Evolutionary conservation across 2,888 invertebrate species (phyloP), one percentile per base, ranked within the genome.

Genomic region (Metallyticus violacea): DNA sequence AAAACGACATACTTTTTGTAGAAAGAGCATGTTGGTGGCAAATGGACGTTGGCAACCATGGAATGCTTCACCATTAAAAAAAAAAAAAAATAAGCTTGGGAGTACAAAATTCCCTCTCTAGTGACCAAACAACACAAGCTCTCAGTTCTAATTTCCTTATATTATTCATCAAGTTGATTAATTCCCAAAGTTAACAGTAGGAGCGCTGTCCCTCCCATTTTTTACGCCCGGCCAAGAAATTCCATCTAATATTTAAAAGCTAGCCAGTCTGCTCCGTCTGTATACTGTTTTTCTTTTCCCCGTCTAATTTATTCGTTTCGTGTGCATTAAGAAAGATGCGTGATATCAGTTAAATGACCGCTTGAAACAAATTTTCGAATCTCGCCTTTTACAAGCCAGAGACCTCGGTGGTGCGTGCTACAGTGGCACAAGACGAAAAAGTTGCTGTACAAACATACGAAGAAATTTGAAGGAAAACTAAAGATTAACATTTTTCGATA

Each of bases 301-400:
- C 26, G 40, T 77, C 81, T 85, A 85, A 85, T 85, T 85, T 85
- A 85, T 86, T 85, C 80, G 81, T 85, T 86, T 85, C 80, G 77
- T 86, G 76, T n/a, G 85, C 85, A 84, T 86, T 86, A 86, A 86
- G 40, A 62, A 62, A 62, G 86, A 86, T 85, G 86, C 76, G 30
- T 85, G 86, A 85, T 86, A 86, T 86, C 84, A 77, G 77, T 81
- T 62, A 77, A 82, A 85, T 85, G 80, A 27, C 9, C 28, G 86
- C 80, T 85, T 79, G 28, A 76, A 85, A 86, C 81, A 80, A 86
- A 85, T 79, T 86, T 86, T 85, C 85, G 76, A 77, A 86, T 86
- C 84, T 84, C 86, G 86, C 84, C 86, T 86, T 25, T 77, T 82
- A n/a, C 6, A 82, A 62, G 40, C 40, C 40, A 62, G 40, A 62